Conservation (phyloP, 2,113 vertebrate species). For the Calidris pugnax region DNA sequence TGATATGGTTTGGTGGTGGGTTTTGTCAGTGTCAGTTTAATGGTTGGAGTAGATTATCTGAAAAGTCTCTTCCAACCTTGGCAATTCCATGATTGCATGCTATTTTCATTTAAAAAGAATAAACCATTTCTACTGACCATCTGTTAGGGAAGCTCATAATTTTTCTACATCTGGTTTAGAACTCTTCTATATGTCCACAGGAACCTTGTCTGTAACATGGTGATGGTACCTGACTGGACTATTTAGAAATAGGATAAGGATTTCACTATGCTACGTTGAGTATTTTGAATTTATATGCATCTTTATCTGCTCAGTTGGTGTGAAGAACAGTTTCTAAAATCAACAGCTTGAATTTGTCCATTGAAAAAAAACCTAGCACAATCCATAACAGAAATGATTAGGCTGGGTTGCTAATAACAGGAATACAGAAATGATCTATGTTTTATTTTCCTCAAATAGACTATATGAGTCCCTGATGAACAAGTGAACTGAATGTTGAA, state of each 20-base stretch:
- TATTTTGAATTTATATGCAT: not conserved
- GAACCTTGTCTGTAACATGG: not conserved
- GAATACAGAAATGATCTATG: not conserved
- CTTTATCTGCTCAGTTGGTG: not conserved
- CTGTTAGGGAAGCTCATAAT: rapidly evolving
- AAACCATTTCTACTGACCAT: rapidly evolving
- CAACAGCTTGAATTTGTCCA: not conserved
- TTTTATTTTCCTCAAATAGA: not conserved
- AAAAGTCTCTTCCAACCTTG: too few relatives aligned
- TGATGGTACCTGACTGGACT: not conserved
- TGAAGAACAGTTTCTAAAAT: not conserved
- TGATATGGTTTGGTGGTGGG: too few relatives aligned
- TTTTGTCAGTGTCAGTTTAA: too few relatives aligned
- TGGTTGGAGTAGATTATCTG: too few relatives aligned
- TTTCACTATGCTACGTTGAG: not conserved
- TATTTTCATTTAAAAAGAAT: not conserved
- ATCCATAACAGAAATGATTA: not conserved
- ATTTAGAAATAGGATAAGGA: not conserved
- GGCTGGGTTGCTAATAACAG: not conserved
- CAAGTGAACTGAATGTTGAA: not conserved
- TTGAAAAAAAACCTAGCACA: not conserved
- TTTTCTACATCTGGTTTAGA: not conserved
- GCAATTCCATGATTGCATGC: too few relatives aligned
- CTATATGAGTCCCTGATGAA: not conserved
- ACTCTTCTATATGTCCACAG: not conserved